Conservation (phyloP, 2,888 invertebrate genomes). For the Antheraea yamamai region DNA sequence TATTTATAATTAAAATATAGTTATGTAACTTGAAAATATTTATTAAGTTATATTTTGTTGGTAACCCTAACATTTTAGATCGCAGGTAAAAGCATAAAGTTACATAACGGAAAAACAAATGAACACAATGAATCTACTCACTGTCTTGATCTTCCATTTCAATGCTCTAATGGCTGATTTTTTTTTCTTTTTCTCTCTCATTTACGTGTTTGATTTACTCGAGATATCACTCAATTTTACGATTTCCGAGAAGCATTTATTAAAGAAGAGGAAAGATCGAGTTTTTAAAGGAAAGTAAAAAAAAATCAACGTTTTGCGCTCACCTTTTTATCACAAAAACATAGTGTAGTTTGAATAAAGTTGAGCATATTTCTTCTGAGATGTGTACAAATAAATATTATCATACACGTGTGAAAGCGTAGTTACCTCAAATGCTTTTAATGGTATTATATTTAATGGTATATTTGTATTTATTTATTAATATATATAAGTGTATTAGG, state of each 20-base stretch:
- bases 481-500: too few species aligned
- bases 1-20: too few species aligned
- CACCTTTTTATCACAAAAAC: not conserved
- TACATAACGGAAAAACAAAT: slow-evolving; percentile 47
- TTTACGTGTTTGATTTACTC: slow-evolving; percentile 69
- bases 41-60: not conserved
- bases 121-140: slow-evolving; percentile 60
- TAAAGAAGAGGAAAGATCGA: slow-evolving; percentile 24
- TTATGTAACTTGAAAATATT: not conserved
- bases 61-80: slow-evolving; percentile 4
- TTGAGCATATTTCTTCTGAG: not conserved
- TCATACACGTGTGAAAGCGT: too few species aligned
- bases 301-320: not conserved
- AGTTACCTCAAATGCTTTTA: too few species aligned
- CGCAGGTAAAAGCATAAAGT: slow-evolving; percentile 20
- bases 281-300: not conserved
- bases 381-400: not conserved
- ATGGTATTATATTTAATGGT: too few species aligned
- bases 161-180: slow-evolving; percentile 67
- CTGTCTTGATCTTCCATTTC: slow-evolving; percentile 67
- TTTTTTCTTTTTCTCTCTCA: slow-evolving; percentile 61
- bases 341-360: not conserved
- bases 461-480: too few species aligned
- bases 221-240: slow-evolving; percentile 61
- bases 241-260: slow-evolving; percentile 38